phyloP scores from a whole-genome alignment of 2,888 invertebrate genomes.

The Watsonalla binaria region DNA sequence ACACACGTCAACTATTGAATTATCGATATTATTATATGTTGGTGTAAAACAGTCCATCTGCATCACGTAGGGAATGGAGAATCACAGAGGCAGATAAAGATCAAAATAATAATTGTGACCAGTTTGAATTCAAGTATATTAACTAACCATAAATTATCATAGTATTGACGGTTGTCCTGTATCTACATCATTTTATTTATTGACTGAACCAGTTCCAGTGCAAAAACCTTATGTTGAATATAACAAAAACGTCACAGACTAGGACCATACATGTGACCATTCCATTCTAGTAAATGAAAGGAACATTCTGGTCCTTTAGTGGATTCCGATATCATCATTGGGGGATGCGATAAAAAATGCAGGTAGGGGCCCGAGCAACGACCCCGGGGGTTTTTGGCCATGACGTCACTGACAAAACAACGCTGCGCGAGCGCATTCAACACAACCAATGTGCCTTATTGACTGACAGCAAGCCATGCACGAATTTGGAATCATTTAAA shows the following conservation, averaged over 20 bases:
- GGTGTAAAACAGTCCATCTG: no score
- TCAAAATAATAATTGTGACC: no score
- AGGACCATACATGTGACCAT: not conserved
- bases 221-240: not conserved
- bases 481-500: not conserved
- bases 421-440: slow-evolving; percentile 35
- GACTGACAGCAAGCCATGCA: slow-evolving; percentile 3
- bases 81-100: no score
- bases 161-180: not conserved
- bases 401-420: slow-evolving; percentile 60
- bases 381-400: slow-evolving; percentile 58
- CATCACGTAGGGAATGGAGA: no score
- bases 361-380: slow-evolving; percentile 72
- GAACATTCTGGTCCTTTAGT: slow-evolving; percentile 41
- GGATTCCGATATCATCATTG: slow-evolving; percentile 58
- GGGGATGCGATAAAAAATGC: slow-evolving; percentile 73
- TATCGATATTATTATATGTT: no score
- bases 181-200: not conserved
- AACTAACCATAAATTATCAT: no score
- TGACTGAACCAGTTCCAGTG: not conserved
- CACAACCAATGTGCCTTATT: slow-evolving; percentile 33
- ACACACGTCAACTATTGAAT: no score
- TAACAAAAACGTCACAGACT: not conserved
- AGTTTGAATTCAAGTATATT: no score
- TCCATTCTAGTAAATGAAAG: slow-evolving; percentile 17